Conservation (phyloP, 2,797 vertebrate species). For the Lutjanus argentimaculatus region DNA sequence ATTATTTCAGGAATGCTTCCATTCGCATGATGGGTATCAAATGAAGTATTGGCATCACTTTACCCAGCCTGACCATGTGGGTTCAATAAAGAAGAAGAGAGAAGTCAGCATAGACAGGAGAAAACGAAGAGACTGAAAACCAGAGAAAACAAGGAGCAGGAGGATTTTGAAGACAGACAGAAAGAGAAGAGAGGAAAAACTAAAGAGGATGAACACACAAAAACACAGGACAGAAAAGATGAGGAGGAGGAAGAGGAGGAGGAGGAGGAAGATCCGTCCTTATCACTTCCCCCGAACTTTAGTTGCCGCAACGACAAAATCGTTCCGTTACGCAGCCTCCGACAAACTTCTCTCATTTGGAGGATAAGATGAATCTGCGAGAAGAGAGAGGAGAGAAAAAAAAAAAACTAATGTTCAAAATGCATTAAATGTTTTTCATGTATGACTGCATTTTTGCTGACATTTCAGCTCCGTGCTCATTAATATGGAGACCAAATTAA, state of each 20-base stretch:
- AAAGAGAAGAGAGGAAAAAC: not conserved
- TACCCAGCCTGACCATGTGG: too few species aligned
- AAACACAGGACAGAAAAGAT: not conserved
- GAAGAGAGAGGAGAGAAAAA: conserved; percentile 23
- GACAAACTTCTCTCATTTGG: conserved; percentile 78
- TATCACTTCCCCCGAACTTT: conserved; percentile 42
- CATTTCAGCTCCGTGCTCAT: conserved; percentile 86
- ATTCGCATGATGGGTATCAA: too few species aligned
- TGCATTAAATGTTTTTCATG: conserved; percentile 89
- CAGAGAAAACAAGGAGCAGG: too few species aligned
- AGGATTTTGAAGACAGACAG: too few species aligned
- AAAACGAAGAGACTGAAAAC: too few species aligned
- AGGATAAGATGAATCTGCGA: conserved; percentile 82
- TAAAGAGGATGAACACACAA: not conserved
- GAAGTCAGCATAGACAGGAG: too few species aligned
- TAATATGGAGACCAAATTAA: conserved; percentile 89
- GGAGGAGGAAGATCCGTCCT: conserved; percentile 27
- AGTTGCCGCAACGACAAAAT: conserved; percentile 45
- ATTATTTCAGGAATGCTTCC: too few species aligned
- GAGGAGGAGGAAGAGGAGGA: conserved; percentile 8
- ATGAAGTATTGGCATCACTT: too few species aligned
- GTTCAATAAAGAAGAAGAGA: too few species aligned
- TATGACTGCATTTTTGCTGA: conserved; percentile 89
- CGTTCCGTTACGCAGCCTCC: conserved; percentile 52
- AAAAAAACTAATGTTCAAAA: conserved; percentile 73